These are phyloP conservation scores for Edolisoma coerulescens DNA, from an alignment of 2,113 vertebrate species.

Conservation along the genomic window DNA sequence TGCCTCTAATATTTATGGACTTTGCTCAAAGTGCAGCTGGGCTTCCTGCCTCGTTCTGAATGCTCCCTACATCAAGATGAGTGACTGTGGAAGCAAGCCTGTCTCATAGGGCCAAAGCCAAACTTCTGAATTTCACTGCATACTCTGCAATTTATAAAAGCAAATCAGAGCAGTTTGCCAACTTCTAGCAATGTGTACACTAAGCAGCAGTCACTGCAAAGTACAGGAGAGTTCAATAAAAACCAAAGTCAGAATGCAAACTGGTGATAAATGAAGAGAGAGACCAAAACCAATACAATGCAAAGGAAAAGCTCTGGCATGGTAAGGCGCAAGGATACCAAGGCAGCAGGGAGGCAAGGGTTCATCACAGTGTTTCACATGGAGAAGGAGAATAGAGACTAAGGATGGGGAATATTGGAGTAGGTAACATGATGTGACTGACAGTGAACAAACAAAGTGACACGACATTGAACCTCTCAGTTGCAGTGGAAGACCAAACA, in stretches of 20 bases:
- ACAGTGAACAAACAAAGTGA: constrained; percentile 12
- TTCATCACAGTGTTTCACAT: background rate
- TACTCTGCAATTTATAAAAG: background rate
- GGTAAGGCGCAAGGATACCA: background rate
- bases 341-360: background rate
- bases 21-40: background rate
- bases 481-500: background rate
- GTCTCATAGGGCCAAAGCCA: background rate
- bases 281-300: background rate
- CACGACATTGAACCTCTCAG: background rate
- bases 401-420: background rate
- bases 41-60: background rate
- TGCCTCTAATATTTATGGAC: background rate
- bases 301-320: background rate
- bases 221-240: background rate
- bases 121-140: background rate
- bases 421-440: constrained; percentile 4
- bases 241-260: background rate
- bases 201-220: background rate
- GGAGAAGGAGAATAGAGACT: background rate
- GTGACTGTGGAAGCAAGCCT: background rate
- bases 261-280: background rate
- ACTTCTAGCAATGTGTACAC: background rate
- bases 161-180: constrained; percentile 34
- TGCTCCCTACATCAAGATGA: background rate